These are phyloP conservation scores for Aplodontia rufa DNA, from an alignment of 2,113 vertebrate species.

Conservation along the genomic window DNA sequence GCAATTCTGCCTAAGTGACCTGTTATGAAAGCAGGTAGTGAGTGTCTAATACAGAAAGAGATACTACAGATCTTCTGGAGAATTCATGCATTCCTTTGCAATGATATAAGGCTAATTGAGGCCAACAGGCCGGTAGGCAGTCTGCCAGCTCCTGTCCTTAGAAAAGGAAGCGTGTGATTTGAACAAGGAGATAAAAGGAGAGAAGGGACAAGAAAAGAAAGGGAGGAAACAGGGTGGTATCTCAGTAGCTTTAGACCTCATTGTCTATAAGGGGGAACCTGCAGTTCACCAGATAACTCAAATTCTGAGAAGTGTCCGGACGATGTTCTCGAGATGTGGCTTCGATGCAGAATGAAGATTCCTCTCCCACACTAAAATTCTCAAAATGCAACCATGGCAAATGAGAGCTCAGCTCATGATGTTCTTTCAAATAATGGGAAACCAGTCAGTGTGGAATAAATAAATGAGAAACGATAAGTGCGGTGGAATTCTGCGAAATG, in stretches of 20 bases:
- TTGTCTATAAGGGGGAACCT: constrained; percentile 60
- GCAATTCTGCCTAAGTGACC: constrained; percentile 56
- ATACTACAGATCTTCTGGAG: constrained; percentile 68
- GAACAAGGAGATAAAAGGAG: constrained; percentile 76
- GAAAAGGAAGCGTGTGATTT: constrained; percentile 77
- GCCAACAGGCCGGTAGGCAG: constrained; percentile 72
- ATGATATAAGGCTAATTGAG: constrained; percentile 74
- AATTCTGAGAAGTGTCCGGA: constrained; percentile 58
- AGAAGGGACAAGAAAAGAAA: constrained; percentile 78
- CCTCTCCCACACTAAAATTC: constrained; percentile 33
- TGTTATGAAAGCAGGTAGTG: constrained; percentile 60
- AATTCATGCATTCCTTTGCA: constrained; percentile 77
- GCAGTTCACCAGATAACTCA: constrained; percentile 64
- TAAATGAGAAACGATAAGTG: neutral
- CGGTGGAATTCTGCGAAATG: constrained; percentile 45
- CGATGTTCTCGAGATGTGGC: constrained; percentile 38
- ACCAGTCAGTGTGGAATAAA: neutral
- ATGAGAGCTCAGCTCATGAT: neutral
- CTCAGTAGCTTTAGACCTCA: constrained; percentile 61
- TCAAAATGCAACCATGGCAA: constrained; percentile 46
- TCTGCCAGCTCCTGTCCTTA: constrained; percentile 74
- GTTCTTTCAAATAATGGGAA: constrained; percentile 38
- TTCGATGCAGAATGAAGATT: constrained; percentile 40
- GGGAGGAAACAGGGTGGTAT: constrained; percentile 74
- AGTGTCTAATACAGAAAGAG: constrained; percentile 45